phyloP scores from a whole-genome alignment of 1,140 invertebrate genomes.

The Dinoponera quadriceps region DNA sequence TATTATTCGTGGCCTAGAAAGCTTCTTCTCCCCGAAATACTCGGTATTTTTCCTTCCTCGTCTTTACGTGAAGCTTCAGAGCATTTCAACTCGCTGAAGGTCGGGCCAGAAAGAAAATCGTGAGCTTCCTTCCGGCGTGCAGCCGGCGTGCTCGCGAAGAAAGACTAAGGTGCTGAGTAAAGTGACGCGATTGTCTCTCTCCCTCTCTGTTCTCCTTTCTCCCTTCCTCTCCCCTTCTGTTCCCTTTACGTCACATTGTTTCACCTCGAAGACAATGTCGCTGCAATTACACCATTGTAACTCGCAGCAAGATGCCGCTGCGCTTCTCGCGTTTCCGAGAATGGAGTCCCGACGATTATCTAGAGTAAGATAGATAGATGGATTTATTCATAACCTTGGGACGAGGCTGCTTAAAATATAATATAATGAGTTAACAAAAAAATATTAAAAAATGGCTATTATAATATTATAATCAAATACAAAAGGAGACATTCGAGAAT shows the following conservation, averaged over 20 bases:
- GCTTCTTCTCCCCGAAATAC: neutral
- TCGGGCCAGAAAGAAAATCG: constrained; percentile 22
- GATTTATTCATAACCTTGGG: too few species aligned
- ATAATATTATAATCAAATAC: too few species aligned
- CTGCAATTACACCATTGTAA: constrained; percentile 16
- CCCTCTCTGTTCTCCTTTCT: neutral
- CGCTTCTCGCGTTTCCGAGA: neutral
- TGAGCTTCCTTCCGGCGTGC: constrained; percentile 31
- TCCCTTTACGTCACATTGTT: constrained; percentile 16
- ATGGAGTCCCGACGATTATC: neutral
- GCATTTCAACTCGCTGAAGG: neutral
- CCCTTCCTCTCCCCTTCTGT: neutral
- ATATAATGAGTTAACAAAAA: too few species aligned
- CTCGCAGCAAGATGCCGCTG: neutral
- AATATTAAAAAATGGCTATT: too few species aligned
- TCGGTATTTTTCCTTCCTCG: neutral
- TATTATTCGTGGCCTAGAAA: neutral
- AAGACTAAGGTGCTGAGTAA: neutral
- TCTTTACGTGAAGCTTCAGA: neutral
- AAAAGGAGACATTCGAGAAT: too few species aligned
- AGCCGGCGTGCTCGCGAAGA: constrained; percentile 1
- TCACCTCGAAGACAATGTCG: constrained; percentile 13
- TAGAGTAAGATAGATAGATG: too few species aligned
- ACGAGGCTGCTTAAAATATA: too few species aligned
- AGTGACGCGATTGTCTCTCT: neutral